These are phyloP conservation scores for Osedax fenrisi DNA, from an alignment of 2,888 invertebrate genomes.

Conservation along the genomic window DNA sequence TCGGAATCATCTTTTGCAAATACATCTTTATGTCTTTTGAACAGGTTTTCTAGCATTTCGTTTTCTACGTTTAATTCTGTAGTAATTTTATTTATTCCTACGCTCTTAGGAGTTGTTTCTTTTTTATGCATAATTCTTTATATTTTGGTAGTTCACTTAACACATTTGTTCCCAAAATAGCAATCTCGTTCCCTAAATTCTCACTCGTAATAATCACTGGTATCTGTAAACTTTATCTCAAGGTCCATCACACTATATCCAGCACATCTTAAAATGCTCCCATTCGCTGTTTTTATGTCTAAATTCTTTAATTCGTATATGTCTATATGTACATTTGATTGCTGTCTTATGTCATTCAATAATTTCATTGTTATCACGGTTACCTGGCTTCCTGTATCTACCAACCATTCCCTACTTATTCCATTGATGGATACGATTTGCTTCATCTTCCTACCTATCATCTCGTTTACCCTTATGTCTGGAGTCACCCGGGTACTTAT, in stretches of 20 bases:
- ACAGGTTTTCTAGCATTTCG: background rate
- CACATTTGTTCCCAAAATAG: background rate
- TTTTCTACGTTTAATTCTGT: background rate
- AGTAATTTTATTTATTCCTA: background rate
- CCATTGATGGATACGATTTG: too few relatives aligned
- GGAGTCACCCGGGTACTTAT: too few relatives aligned
- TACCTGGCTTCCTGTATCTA: too few relatives aligned
- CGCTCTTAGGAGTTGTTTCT: background rate
- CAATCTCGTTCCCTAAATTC: background rate
- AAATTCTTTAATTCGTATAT: too few relatives aligned
- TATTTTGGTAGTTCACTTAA: background rate
- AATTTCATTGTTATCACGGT: too few relatives aligned
- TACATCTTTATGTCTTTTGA: background rate
- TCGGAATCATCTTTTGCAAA: background rate
- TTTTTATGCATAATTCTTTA: background rate
- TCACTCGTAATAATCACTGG: background rate
- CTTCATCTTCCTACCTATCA: too few relatives aligned
- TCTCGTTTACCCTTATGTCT: too few relatives aligned
- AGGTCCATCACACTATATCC: background rate
- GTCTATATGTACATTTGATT: too few relatives aligned
- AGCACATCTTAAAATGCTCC: background rate
- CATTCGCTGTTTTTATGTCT: background rate
- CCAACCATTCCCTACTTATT: too few relatives aligned
- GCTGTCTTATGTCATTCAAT: too few relatives aligned
- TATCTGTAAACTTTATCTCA: background rate